phyloP scores from a whole-genome alignment of 2,113 vertebrate species.

The Zosterops lateralis region DNA sequence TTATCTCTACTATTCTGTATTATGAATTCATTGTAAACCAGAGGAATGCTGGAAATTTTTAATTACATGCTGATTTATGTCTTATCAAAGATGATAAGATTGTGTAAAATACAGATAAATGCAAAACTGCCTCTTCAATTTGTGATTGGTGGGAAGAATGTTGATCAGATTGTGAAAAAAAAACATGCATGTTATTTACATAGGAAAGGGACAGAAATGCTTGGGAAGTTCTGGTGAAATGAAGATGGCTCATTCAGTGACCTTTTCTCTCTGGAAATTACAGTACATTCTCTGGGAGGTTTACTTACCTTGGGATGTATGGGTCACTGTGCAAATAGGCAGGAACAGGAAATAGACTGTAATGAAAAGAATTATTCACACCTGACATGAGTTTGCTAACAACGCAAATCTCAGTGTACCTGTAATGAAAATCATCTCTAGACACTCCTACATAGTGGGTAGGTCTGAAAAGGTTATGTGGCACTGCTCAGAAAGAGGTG shows the following conservation, averaged over 20 bases:
- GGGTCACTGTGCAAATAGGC: not conserved
- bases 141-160: not conserved
- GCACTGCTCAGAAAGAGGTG: not conserved
- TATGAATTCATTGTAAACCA: not conserved
- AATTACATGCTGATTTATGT: not conserved
- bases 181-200: not conserved
- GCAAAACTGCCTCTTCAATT: not conserved
- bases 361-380: not conserved
- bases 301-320: not conserved
- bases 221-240: not conserved
- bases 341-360: not conserved
- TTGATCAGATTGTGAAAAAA: not conserved
- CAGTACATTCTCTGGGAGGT: not conserved
- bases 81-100: not conserved
- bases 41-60: not conserved
- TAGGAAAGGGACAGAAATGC: not conserved
- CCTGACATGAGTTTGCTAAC: not conserved
- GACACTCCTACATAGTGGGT: rapidly evolving
- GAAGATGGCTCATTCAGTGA: not conserved
- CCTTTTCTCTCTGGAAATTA: not conserved
- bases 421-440: not conserved
- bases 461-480: not conserved
- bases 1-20: not conserved
- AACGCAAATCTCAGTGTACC: not conserved
- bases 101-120: not conserved